phyloP scores from a whole-genome alignment of 1,140 invertebrate species.

The Conopomorpha cramerella region DNA sequence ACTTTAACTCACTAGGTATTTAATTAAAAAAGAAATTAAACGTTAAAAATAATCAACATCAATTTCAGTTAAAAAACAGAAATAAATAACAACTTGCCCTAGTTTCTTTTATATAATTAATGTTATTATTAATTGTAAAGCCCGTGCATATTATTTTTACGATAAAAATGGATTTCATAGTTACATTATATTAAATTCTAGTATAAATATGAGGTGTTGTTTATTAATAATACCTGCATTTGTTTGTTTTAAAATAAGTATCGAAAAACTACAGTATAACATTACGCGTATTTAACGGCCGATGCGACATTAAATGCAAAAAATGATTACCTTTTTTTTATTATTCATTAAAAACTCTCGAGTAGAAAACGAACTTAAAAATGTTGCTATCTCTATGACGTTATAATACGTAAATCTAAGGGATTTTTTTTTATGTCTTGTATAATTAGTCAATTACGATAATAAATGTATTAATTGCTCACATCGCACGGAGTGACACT shows the following conservation, averaged over 20 bases:
- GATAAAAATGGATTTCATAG: slow-evolving; percentile 50
- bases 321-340: slow-evolving; percentile 26
- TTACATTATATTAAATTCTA: slow-evolving; percentile 58
- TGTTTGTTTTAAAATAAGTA: slow-evolving; percentile 50
- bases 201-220: slow-evolving; percentile 54
- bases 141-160: slow-evolving; percentile 57
- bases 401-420: too few relatives aligned
- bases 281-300: slow-evolving; percentile 16
- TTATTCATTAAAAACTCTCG: too few relatives aligned
- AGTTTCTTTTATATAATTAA: slow-evolving; percentile 53
- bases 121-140: slow-evolving; percentile 59
- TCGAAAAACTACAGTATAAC: slow-evolving; percentile 38
- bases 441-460: slow-evolving; percentile 65
- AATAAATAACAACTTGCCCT: slow-evolving; percentile 63
- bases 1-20: slow-evolving; percentile 60
- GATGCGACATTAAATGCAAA: slow-evolving; percentile 40
- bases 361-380: slow-evolving; percentile 41
- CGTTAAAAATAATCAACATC: slow-evolving; percentile 60
- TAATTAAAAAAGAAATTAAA: slow-evolving; percentile 47
- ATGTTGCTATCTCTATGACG: slow-evolving; percentile 48
- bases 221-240: slow-evolving; percentile 60
- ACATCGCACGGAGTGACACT: slow-evolving; percentile 8
- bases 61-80: slow-evolving; percentile 58
- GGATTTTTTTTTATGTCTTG: too few relatives aligned
- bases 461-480: slow-evolving; percentile 50